Conservation (phyloP, 2,797 vertebrate genomes). For the Clarias platycephalus region DNA sequence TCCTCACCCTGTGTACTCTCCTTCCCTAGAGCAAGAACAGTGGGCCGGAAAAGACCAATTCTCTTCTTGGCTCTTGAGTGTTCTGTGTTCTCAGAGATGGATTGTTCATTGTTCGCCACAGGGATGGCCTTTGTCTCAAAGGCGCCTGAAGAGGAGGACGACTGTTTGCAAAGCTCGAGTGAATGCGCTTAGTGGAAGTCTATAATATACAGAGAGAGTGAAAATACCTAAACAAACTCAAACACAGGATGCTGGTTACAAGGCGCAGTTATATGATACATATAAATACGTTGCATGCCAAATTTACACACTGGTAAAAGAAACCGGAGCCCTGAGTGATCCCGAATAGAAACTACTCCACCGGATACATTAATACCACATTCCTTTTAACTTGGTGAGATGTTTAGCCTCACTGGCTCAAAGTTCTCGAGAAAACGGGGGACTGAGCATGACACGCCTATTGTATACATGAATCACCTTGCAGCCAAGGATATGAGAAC, state of each 20-base stretch:
- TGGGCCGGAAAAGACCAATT: conserved; percentile 67
- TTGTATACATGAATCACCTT: neutral
- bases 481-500: neutral
- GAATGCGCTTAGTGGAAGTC: conserved; percentile 33
- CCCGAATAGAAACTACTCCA: neutral
- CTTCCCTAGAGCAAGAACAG: conserved; percentile 64
- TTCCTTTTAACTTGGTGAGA: too few relatives aligned
- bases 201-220: conserved; percentile 25
- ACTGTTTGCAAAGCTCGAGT: conserved; percentile 53
- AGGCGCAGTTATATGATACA: neutral
- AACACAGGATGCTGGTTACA: conserved; percentile 4
- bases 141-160: conserved; percentile 71
- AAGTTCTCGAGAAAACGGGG: neutral
- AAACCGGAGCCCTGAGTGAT: too few relatives aligned
- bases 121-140: conserved; percentile 72
- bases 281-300: neutral
- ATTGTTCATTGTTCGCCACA: conserved; percentile 81
- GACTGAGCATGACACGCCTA: neutral
- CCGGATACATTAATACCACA: neutral
- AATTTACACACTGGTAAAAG: neutral
- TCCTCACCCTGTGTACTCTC: conserved; percentile 57
- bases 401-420: neutral
- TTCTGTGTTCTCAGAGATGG: conserved; percentile 69
- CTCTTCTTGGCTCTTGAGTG: conserved; percentile 65
- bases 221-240: conserved; percentile 1